phyloP scores from a whole-genome alignment of 1,140 invertebrate genomes.

The Drosophila nikananu region DNA sequence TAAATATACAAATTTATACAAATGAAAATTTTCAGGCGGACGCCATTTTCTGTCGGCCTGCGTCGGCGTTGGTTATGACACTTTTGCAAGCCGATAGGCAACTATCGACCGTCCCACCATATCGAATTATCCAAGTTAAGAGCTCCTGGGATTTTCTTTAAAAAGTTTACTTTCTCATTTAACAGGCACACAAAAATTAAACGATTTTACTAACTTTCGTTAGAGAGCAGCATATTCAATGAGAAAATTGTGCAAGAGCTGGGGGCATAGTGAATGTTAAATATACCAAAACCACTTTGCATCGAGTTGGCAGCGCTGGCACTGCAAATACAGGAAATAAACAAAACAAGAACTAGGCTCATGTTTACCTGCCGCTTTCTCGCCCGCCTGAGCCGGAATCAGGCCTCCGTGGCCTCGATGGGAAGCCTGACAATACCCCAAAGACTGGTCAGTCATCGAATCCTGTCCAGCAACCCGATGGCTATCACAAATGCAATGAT shows the following conservation, averaged over 20 bases:
- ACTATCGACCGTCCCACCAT: not conserved
- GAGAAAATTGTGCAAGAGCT: not conserved
- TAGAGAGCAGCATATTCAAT: not conserved
- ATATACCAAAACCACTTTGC: not conserved
- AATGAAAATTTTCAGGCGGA: slow-evolving; percentile 68
- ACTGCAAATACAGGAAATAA: slow-evolving; percentile 2
- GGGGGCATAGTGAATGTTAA: not conserved
- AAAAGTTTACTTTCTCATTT: no score
- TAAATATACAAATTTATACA: slow-evolving; percentile 36
- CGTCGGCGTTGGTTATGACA: slow-evolving; percentile 24
- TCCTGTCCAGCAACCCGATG: not conserved
- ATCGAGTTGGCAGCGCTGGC: slow-evolving; percentile 6
- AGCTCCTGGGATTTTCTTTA: no score
- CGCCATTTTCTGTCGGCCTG: slow-evolving; percentile 73
- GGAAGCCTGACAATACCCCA: not conserved
- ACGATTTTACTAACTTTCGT: not conserved
- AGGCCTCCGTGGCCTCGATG: not conserved
- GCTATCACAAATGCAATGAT: not conserved
- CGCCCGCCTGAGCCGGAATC: slow-evolving; percentile 1
- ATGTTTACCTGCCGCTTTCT: slow-evolving; percentile 27
- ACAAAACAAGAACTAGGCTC: slow-evolving; percentile 5
- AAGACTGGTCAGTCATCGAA: not conserved
- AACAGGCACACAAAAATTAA: not conserved
- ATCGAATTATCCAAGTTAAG: no score
- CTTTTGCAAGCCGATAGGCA: not conserved